Evolutionary conservation across 2,113 vertebrate species (phyloP), one percentile per base, ranked within the genome.

Genomic region (Tachuris rubrigastra): DNA sequence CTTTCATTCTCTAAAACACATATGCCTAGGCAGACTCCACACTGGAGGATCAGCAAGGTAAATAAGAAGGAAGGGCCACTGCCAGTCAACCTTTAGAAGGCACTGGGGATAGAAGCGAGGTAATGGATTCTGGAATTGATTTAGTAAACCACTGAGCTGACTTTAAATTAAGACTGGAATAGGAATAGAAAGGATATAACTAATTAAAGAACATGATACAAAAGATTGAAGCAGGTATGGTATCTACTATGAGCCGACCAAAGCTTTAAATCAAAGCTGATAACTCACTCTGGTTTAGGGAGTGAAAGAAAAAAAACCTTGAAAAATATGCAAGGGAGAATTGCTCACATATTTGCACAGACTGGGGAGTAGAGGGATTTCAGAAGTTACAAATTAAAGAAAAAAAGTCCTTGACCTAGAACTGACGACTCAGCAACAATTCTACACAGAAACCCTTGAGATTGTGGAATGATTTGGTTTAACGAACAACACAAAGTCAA

Each of bases 121-220:
- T 90, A 92, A 93, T 91, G 24, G 92, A 90, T 91, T 97, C 83
- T 83, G 60, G 59, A 95, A 94, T 58, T 95, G 90, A 93, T 92
- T 95, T 72, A 83, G 82, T 74, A 94, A 96, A 95, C n/a, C 24
- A 62, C 79, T 63, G 69, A 95, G 72, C 52, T 83, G 79, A 94
- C 73, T 96, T 96, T 95, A 95, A 96, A 96, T 95, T 94, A 96
- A 95, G 79, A 90, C 87, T 85, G 81, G 44, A 95, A 90, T 31
- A 79, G 24, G 62, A 95, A 95, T 35, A 97, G 69, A 94, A 96
- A 95, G 62, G 58, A 56, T 71, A 65, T 22, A 90, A 74, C 53
- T 97, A 95, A 96, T 90, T 96, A 97, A 92, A 89, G 81, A 85
- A 88, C 4, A 16, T 8, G 44, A 86, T 52, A 88, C 19, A 68